Conservation (phyloP, 2,113 vertebrate genomes). For the Pheucticus melanocephalus region DNA sequence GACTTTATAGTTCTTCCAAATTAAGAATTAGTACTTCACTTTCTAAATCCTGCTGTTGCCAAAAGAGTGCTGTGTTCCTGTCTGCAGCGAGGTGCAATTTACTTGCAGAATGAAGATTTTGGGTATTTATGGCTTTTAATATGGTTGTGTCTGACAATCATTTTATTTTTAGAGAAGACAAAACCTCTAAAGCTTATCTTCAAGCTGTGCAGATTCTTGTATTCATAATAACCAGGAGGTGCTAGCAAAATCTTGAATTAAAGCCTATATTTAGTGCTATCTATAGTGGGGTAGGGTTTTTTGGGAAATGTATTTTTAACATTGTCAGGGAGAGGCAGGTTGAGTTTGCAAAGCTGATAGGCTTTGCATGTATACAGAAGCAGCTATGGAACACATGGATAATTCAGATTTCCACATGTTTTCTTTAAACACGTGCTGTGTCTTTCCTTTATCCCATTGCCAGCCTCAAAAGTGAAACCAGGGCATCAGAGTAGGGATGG, state of each 20-base stretch:
- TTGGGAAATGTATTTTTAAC: background rate
- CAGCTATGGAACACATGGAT: background rate
- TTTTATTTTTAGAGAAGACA: conserved; percentile 34
- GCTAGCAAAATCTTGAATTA: conserved; percentile 31
- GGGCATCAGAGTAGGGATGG: background rate
- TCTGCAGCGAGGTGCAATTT: background rate
- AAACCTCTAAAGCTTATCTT: background rate
- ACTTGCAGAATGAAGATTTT: background rate
- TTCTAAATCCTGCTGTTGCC: background rate
- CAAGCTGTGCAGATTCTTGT: conserved; percentile 15
- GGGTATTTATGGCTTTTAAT: conserved; percentile 23
- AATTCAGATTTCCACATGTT: background rate
- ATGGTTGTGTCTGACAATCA: conserved; percentile 20
- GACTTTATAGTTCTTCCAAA: background rate
- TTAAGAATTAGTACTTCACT: background rate
- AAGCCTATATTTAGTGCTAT: background rate
- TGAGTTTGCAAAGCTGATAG: background rate
- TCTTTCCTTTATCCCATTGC: background rate
- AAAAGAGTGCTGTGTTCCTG: background rate
- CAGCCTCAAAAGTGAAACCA: background rate
- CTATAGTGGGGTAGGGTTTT: background rate
- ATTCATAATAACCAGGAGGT: conserved; percentile 9
- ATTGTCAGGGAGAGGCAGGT: background rate
- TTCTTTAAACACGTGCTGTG: background rate
- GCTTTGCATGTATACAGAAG: background rate